Conservation (phyloP, 2,888 invertebrate genomes). For the Eretmocerus hayati region DNA sequence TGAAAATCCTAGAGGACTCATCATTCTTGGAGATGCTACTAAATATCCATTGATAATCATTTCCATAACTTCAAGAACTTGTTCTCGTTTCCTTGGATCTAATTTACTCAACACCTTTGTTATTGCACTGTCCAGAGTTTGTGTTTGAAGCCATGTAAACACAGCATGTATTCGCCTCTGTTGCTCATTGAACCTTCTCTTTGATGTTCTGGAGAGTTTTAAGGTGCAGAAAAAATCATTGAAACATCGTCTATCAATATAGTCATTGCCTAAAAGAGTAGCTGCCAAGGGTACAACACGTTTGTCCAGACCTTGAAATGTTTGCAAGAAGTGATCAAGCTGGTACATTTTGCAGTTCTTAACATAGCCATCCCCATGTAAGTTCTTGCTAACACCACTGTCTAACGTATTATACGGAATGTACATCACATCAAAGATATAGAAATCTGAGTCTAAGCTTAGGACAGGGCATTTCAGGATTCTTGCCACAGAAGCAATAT, state of each 20-base stretch:
- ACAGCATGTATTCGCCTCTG: constrained; percentile 65
- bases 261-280: constrained; percentile 84
- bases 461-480: constrained; percentile 76
- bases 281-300: constrained; percentile 72
- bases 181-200: constrained; percentile 50
- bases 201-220: constrained; percentile 50
- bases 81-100: constrained; percentile 52
- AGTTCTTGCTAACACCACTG: constrained; percentile 39
- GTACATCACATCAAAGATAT: constrained; percentile 75
- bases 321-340: constrained; percentile 60
- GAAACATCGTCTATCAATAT: constrained; percentile 63
- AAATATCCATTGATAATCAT: constrained; percentile 61
- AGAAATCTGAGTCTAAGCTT: constrained; percentile 93
- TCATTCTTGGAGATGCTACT: constrained; percentile 53
- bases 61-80: constrained; percentile 54
- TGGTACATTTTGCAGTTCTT: constrained; percentile 67
- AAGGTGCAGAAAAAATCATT: constrained; percentile 63
- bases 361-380: constrained; percentile 38
- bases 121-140: constrained; percentile 64
- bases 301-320: constrained; percentile 60
- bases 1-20: constrained; percentile 52
- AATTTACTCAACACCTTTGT: constrained; percentile 59
- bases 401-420: constrained; percentile 69
- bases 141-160: constrained; percentile 69
- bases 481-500: constrained; percentile 75